Evolutionary conservation across 2,113 vertebrate genomes (phyloP), one percentile per base, ranked within the genome.

Genomic region (Cynocephalus volans): DNA sequence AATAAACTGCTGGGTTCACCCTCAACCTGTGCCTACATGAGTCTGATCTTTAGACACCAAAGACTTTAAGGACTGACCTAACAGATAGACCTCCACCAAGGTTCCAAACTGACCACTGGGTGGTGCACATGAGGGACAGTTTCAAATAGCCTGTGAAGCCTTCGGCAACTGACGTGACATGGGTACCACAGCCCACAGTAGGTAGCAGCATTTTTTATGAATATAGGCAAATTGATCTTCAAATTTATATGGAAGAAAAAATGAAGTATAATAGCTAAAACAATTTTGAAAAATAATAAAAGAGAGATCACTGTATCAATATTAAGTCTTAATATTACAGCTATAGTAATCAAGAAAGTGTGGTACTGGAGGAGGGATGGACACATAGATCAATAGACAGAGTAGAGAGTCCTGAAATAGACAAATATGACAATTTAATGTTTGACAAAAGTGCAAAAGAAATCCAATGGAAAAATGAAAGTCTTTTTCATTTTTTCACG

Each of bases 81-180:
- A 88, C 84, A 62, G 28, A n/a, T n/a, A 80, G 28, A 72, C 54
- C 64, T 80, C 82, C 36, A 50, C 18, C 31, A 2, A 90, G 31
- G 76, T 93, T 24, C 28, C 81, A 80, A 80, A 93, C n/a, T 80
- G 48, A 81, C 82, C 41, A 81, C 50, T 91, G 33, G 75, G 75
- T 91, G 92, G 50, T 85, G 60, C 50, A 52, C 31, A n/a, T 75
- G 75, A 60, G 67, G 52, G 82, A 69, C 41, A 60, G 21, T 81
- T 81, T 60, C 52, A 87, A 83, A 87, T 67, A 88, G 73, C 45
- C 11, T 45, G 69, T 24, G 54, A 82, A 91, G 8, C 48, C 73
- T 81, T 96, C 75, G 60, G 52, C 33, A 23, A 60, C 60, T 88
- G 33, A 50, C 52, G 23, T 67, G 56, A 85, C 36, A 26, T 72